Evolutionary conservation across 1,140 invertebrate species (phyloP).

Genomic region (Zaprionus inermis): DNA sequence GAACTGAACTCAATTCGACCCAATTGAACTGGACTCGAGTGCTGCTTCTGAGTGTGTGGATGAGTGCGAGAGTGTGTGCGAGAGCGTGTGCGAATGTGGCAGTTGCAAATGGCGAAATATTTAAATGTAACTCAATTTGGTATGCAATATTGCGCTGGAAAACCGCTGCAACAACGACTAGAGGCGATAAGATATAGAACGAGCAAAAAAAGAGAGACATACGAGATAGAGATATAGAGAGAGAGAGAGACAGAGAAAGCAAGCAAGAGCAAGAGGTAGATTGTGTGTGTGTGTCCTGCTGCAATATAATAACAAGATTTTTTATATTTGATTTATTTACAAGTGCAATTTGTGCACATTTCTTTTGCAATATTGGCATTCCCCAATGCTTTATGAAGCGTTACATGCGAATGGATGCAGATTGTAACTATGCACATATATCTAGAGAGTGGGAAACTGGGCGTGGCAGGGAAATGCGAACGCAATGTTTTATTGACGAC

Average conservation of each 20-base stretch:
- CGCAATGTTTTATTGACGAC: constrained; percentile 50
- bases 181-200: constrained; percentile 4
- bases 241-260: neutral
- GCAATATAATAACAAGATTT: constrained; percentile 67
- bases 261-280: neutral
- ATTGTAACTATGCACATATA: neutral
- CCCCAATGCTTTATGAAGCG: constrained; percentile 42
- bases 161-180: constrained; percentile 36
- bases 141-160: constrained; percentile 59
- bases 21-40: neutral
- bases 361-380: constrained; percentile 62
- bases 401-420: constrained; percentile 20
- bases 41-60: neutral
- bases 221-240: no score
- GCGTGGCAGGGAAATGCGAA: constrained; percentile 27
- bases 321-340: constrained; percentile 79
- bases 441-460: neutral
- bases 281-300: constrained; percentile 28
- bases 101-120: constrained; percentile 66
- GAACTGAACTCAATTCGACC: neutral
- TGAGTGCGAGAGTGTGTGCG: neutral
- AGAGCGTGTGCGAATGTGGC: constrained; percentile 1
- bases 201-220: neutral
- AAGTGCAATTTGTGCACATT: constrained; percentile 79
- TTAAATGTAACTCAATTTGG: constrained; percentile 77